These are phyloP conservation scores for Drosophila mauritiana DNA, from an alignment of 1,140 invertebrate species.

Conservation along the genomic window DNA sequence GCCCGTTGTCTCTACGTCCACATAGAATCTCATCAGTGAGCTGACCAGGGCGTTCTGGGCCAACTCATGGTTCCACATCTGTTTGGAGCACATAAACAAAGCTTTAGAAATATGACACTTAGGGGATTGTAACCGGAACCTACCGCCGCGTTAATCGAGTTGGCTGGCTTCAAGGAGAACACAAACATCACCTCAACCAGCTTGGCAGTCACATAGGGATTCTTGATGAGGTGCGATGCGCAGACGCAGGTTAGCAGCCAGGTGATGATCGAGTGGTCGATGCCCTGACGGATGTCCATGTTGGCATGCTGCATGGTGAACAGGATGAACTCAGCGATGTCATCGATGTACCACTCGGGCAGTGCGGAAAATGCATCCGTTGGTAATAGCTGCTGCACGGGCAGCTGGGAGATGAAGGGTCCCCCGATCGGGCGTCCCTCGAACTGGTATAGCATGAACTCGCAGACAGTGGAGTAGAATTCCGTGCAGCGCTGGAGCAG, in stretches of 20 bases:
- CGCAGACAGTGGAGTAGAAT: slow-evolving; percentile 94
- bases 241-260: slow-evolving; percentile 96
- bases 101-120: background rate
- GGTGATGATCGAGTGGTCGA: slow-evolving; percentile 93
- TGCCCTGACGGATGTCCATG: slow-evolving; percentile 91
- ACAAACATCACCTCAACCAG: slow-evolving; percentile 97
- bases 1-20: slow-evolving; percentile 98
- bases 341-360: slow-evolving; percentile 98
- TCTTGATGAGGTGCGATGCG: slow-evolving; percentile 95
- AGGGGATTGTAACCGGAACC: slow-evolving; percentile 20
- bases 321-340: slow-evolving; percentile 97
- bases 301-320: slow-evolving; percentile 95
- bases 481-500: slow-evolving; percentile 91
- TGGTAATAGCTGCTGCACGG: slow-evolving; percentile 87
- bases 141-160: slow-evolving; percentile 85
- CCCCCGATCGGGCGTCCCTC: slow-evolving; percentile 85
- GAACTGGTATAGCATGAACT: slow-evolving; percentile 89
- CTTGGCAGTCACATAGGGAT: slow-evolving; percentile 98
- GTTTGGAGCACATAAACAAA: slow-evolving; percentile 21
- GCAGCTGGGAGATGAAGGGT: slow-evolving; percentile 81
- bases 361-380: slow-evolving; percentile 93
- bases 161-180: slow-evolving; percentile 91
- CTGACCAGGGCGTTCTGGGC: slow-evolving; percentile 93
- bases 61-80: slow-evolving; percentile 94
- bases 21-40: slow-evolving; percentile 98